Conservation (phyloP, 2,113 vertebrate species). For the Takifugu bimaculatus region DNA sequence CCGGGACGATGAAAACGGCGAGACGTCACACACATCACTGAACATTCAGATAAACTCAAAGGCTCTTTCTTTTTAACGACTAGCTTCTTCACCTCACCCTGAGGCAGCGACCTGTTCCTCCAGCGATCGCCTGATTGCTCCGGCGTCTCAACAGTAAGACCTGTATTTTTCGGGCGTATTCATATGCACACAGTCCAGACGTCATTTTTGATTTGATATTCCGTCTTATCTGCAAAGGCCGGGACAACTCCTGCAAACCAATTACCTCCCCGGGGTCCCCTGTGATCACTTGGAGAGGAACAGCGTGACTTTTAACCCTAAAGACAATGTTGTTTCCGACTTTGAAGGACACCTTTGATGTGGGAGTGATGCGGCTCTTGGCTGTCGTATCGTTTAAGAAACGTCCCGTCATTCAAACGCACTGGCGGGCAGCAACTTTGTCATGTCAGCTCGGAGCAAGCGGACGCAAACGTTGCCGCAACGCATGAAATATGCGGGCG, state of each 20-base stretch:
- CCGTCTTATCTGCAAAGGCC: constrained; percentile 60
- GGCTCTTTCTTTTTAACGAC: constrained; percentile 28
- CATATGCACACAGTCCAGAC: constrained; percentile 60
- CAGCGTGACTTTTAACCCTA: constrained; percentile 62
- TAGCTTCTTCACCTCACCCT: constrained; percentile 36
- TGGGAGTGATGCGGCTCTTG: constrained; percentile 26
- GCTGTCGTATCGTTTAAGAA: constrained; percentile 36
- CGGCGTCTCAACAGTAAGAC: constrained; percentile 48
- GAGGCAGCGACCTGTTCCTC: constrained; percentile 3
- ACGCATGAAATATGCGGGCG: neutral
- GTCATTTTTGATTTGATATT: constrained; percentile 66
- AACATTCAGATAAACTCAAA: constrained; percentile 39
- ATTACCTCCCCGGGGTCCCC: constrained; percentile 66
- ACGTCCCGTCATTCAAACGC: constrained; percentile 24
- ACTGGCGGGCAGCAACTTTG: constrained; percentile 14
- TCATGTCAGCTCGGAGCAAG: constrained; percentile 19
- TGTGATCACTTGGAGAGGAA: constrained; percentile 45
- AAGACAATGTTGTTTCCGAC: constrained; percentile 48
- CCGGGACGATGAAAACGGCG: no score
- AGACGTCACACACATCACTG: no score
- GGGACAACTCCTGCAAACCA: constrained; percentile 69
- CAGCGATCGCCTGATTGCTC: no score
- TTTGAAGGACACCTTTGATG: constrained; percentile 59
- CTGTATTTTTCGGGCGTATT: constrained; percentile 73
- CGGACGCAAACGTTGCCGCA: neutral